A percentile compares a stretch with the other conserved stretches of the same genome.
phyloP scores from a whole-genome alignment of 2,113 vertebrate genomes.

The Loxodonta africana region DNA sequence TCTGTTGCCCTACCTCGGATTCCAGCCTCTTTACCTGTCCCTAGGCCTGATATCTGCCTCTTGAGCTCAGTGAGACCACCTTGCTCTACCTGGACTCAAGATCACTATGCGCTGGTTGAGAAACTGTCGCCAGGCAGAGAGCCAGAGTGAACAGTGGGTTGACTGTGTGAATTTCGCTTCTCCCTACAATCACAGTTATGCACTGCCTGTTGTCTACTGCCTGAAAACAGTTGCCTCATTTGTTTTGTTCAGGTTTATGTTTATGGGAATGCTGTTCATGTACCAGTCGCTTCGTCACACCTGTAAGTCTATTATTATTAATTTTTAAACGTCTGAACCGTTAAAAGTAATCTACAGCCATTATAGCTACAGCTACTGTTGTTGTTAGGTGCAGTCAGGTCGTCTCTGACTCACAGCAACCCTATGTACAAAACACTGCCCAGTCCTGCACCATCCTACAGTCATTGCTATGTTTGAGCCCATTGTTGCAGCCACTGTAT shows the following conservation, averaged over 20 bases:
- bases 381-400: neutral
- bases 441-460: neutral
- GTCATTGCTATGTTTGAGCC: neutral
- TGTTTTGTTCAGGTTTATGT: neutral
- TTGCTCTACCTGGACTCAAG: neutral
- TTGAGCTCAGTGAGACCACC: neutral
- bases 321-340: neutral
- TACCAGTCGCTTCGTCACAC: neutral
- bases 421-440: neutral
- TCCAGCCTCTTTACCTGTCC: neutral
- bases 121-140: neutral
- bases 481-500: neutral
- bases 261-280: neutral
- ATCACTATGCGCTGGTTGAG: neutral
- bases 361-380: neutral
- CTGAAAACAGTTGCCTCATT: neutral
- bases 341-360: slow-evolving; percentile 17
- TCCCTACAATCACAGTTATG: too few species aligned
- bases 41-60: neutral
- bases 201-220: neutral
- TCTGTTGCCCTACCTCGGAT: neutral
- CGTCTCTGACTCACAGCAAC: neutral
- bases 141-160: neutral
- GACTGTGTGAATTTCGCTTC: rapidly evolving
- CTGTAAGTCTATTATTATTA: neutral